These are phyloP conservation scores for Siphlonurus alternatus DNA, from an alignment of 2,888 invertebrate species.

Conservation along the genomic window DNA sequence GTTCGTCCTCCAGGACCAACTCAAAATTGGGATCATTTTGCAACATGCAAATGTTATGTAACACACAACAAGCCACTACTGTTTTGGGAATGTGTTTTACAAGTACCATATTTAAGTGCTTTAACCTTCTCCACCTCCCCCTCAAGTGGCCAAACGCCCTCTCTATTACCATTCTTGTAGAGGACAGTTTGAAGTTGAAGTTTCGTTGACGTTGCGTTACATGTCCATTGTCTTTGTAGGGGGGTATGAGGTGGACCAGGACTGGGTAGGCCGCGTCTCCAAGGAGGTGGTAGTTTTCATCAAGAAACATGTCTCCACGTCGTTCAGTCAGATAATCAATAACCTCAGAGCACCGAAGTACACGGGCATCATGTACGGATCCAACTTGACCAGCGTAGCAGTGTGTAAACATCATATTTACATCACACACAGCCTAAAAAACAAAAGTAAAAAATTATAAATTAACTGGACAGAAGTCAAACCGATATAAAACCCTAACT, in stretches of 20 bases:
- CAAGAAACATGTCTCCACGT: background rate
- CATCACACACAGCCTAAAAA: background rate
- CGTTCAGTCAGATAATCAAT: background rate
- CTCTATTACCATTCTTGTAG: background rate
- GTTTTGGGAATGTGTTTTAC: background rate
- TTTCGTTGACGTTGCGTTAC: background rate
- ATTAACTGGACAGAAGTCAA: no score
- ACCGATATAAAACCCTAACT: no score
- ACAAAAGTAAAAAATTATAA: background rate
- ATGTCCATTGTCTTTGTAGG: background rate
- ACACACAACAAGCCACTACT: background rate
- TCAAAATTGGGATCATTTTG: background rate
- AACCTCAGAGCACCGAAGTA: background rate
- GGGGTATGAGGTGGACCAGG: background rate
- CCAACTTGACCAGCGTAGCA: background rate
- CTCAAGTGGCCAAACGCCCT: background rate
- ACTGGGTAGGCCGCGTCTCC: background rate
- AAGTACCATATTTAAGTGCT: background rate
- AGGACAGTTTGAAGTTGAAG: background rate
- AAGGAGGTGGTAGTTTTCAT: background rate
- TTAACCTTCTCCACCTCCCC: background rate
- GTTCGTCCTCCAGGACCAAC: background rate
- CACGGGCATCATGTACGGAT: background rate
- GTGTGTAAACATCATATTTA: background rate
- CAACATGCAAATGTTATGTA: background rate